Conservation (phyloP, 2,888 invertebrate genomes). For the Melitaea athalia region DNA sequence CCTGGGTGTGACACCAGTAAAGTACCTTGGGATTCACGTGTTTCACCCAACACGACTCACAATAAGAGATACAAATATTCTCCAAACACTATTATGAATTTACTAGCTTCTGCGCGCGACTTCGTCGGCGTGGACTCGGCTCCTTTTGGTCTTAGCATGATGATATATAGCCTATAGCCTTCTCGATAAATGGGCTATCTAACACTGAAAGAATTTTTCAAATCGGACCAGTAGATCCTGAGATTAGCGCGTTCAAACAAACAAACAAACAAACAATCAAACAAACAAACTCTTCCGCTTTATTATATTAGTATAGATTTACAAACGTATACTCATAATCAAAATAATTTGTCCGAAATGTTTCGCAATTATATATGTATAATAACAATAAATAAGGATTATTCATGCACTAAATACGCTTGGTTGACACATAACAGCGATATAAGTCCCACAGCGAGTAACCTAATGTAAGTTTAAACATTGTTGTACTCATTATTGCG, state of each 20-base stretch:
- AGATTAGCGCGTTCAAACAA: too few relatives aligned
- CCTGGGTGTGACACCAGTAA: too few relatives aligned
- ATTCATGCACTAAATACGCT: slow-evolving; percentile 28
- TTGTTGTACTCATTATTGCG: slow-evolving; percentile 26
- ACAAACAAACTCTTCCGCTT: too few relatives aligned
- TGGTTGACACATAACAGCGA: slow-evolving; percentile 34
- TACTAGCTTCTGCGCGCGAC: too few relatives aligned
- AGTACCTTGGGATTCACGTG: not conserved
- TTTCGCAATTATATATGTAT: slow-evolving; percentile 11
- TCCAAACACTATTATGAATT: not conserved
- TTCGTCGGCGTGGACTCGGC: too few relatives aligned
- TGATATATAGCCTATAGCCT: too few relatives aligned
- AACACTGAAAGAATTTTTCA: too few relatives aligned
- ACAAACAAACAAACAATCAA: too few relatives aligned
- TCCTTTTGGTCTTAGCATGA: too few relatives aligned
- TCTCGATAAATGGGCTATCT: too few relatives aligned
- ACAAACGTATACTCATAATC: not conserved
- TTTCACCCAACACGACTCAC: not conserved
- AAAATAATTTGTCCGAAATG: not conserved
- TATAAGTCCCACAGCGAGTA: slow-evolving; percentile 35
- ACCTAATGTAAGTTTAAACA: slow-evolving; percentile 33
- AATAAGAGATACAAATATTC: not conserved
- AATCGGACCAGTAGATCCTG: too few relatives aligned
- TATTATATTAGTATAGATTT: too few relatives aligned
- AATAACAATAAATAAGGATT: slow-evolving; percentile 30